phyloP scores from a whole-genome alignment of 2,113 vertebrate genomes.

The human region DNA sequence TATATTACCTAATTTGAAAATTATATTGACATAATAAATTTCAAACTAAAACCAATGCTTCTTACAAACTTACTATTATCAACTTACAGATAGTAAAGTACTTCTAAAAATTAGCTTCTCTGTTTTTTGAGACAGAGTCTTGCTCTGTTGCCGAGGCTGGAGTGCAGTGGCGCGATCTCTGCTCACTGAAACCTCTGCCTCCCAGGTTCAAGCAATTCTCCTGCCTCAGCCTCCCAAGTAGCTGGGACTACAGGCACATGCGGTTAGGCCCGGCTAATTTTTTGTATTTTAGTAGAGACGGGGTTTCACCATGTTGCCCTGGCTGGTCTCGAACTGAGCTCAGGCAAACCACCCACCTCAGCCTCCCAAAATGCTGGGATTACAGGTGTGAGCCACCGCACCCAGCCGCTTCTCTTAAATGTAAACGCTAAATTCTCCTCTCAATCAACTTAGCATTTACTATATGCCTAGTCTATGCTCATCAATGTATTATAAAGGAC shows the following conservation, averaged over 20 bases:
- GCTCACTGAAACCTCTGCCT: background rate
- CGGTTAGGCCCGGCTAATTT: background rate
- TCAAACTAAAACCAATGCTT: slow-evolving; percentile 43
- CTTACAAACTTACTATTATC: slow-evolving; percentile 1
- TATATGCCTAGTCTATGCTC: background rate
- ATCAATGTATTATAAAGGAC: background rate
- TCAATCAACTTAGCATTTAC: background rate
- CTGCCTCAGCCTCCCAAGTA: background rate
- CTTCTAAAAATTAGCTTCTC: background rate
- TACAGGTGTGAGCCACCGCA: too few relatives aligned
- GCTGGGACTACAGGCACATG: background rate
- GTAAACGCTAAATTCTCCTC: background rate
- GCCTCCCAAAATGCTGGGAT: too few relatives aligned
- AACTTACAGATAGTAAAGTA: background rate
- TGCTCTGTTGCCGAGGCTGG: background rate
- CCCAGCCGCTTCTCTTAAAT: background rate
- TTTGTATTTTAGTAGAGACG: too few relatives aligned
- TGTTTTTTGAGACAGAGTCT: background rate
- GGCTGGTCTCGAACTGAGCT: too few relatives aligned
- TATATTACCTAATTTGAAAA: slow-evolving; percentile 13
- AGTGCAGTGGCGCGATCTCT: background rate
- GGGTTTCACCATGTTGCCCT: too few relatives aligned
- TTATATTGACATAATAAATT: background rate
- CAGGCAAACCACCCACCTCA: too few relatives aligned
- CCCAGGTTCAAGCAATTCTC: background rate